Conservation (phyloP, 2,113 vertebrate genomes). For the Lynx canadensis region DNA sequence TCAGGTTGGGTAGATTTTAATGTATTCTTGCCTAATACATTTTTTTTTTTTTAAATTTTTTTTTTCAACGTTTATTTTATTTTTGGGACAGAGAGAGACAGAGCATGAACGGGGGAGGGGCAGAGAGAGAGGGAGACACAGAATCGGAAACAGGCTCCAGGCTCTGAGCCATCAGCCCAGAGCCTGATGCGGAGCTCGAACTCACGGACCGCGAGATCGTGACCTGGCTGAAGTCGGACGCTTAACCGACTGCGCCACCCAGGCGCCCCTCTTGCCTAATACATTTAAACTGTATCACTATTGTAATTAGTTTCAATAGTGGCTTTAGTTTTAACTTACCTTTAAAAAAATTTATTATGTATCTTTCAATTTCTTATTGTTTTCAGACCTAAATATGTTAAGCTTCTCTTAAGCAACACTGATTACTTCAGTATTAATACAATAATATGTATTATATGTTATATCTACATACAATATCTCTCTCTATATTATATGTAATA, state of each 20-base stretch:
- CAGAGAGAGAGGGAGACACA: no score
- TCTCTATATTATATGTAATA: background rate
- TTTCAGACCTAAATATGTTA: conserved; percentile 17
- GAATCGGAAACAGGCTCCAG: no score
- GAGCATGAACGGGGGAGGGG: no score
- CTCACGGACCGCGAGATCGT: no score
- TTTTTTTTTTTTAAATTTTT: no score
- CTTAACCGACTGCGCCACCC: no score
- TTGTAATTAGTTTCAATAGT: background rate
- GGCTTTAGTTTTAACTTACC: background rate
- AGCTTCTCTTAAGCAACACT: background rate
- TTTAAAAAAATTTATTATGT: conserved; percentile 6
- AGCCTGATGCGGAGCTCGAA: no score
- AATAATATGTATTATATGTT: background rate
- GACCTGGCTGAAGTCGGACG: no score
- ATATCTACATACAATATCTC: background rate
- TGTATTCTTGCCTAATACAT: background rate
- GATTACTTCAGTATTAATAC: background rate
- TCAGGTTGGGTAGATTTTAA: background rate
- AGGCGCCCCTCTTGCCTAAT: background rate
- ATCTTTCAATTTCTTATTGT: background rate
- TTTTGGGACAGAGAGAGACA: no score
- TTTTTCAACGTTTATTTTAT: no score
- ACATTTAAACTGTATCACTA: background rate
- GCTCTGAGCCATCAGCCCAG: no score